A percentile compares a stretch with the other conserved stretches of the same genome.
Conservation (phyloP, 2,888 invertebrate species). For the Corbicula japonica region DNA sequence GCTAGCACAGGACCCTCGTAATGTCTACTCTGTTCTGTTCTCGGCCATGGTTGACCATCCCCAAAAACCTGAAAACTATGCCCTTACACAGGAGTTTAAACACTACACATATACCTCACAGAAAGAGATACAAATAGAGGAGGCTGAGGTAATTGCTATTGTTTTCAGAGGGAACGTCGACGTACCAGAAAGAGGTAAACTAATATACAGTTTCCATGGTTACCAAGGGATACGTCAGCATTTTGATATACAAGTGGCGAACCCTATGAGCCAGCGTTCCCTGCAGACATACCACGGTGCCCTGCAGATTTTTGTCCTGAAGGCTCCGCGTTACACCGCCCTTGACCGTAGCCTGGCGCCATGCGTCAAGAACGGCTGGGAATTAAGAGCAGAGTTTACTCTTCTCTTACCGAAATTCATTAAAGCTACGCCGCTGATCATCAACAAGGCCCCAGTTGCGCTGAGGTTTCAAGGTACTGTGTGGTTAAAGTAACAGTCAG, state of each 20-base stretch:
- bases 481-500: too few relatives aligned
- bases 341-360: conserved; percentile 32
- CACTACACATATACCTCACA: conserved; percentile 1
- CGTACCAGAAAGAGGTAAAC: conserved; percentile 30
- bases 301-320: conserved; percentile 41
- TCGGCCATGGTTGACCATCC: conserved; percentile 42
- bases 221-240: conserved; percentile 43
- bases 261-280: conserved; percentile 52
- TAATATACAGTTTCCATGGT: conserved; percentile 54
- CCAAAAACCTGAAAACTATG: conserved; percentile 22
- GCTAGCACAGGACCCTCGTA: conserved; percentile 32
- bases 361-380: conserved; percentile 44
- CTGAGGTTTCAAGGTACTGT: conserved; percentile 56
- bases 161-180: conserved; percentile 58
- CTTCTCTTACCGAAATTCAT: conserved; percentile 55
- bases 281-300: conserved; percentile 56
- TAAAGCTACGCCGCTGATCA: conserved; percentile 40
- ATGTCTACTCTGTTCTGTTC: conserved; percentile 38
- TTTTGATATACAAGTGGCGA: conserved; percentile 50
- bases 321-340: conserved; percentile 19
- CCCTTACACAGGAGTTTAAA: conserved; percentile 2
- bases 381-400: conserved; percentile 47
- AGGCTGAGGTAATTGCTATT: conserved; percentile 51
- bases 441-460: conserved; percentile 51
- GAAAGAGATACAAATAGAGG: conserved; percentile 26